Conservation (phyloP, 2,888 invertebrate genomes). For the Microdon myrmicae region DNA sequence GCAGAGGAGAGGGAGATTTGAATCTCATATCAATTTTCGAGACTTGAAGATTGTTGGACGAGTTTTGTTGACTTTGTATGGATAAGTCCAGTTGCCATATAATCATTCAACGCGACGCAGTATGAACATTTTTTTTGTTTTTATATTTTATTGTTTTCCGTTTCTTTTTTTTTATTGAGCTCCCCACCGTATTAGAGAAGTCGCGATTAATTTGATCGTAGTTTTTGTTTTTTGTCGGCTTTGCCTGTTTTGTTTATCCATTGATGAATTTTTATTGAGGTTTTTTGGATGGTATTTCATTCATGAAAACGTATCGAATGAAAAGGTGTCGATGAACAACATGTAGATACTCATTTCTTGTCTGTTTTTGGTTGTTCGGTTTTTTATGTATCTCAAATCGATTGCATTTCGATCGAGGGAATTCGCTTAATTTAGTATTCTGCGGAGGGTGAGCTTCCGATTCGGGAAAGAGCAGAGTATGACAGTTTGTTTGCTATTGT, state of each 20-base stretch:
- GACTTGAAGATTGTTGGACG: constrained; percentile 23
- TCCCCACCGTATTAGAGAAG: too few relatives aligned
- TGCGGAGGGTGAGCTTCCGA: too few relatives aligned
- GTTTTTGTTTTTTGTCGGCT: neutral
- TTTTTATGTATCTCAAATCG: constrained; percentile 9
- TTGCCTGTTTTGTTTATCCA: constrained; percentile 26
- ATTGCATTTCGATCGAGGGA: constrained; percentile 34
- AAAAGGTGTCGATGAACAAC: constrained; percentile 12
- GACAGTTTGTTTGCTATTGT: too few relatives aligned
- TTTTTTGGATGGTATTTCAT: constrained; percentile 26
- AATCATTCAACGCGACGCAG: constrained; percentile 22
- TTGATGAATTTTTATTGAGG: constrained; percentile 20
- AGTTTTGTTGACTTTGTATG: constrained; percentile 37
- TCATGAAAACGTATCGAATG: constrained; percentile 36
- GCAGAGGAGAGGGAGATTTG: neutral
- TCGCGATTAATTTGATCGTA: too few relatives aligned
- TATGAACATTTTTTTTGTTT: constrained; percentile 27
- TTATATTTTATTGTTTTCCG: too few relatives aligned
- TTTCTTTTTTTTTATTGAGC: constrained; percentile 23
- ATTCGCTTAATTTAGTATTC: constrained; percentile 25
- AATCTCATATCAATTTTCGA: constrained; percentile 17
- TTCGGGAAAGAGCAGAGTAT: too few relatives aligned
- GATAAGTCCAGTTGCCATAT: constrained; percentile 45
- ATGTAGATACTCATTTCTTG: neutral
- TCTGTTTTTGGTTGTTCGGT: constrained; percentile 3